phyloP scores from a whole-genome alignment of 2,888 invertebrate species.

The Notodonta ziczac region DNA sequence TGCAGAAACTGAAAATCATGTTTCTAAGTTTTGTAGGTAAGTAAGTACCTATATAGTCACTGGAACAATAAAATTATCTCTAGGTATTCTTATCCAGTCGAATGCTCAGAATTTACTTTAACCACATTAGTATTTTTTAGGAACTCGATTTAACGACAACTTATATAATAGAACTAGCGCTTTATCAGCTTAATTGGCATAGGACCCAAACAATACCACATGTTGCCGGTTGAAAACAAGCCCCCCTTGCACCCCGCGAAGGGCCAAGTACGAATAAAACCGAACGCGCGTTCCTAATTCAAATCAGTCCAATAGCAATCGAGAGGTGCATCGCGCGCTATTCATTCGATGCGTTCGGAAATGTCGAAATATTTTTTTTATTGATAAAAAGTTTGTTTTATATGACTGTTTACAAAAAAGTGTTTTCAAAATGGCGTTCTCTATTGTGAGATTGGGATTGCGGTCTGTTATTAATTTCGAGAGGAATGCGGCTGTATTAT shows the following conservation, averaged over 20 bases:
- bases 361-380: conserved; percentile 25
- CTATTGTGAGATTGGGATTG: conserved; percentile 71
- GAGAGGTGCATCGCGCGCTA: conserved; percentile 34
- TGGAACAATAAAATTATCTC: too few relatives aligned
- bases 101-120: too few relatives aligned
- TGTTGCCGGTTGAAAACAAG: conserved; percentile 51
- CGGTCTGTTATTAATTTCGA: conserved; percentile 65
- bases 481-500: conserved; percentile 62
- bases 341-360: conserved; percentile 24
- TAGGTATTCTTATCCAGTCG: too few relatives aligned
- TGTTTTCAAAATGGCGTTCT: conserved; percentile 72
- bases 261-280: conserved; percentile 60
- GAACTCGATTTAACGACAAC: too few relatives aligned
- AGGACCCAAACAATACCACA: conserved; percentile 39
- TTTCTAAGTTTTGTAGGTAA: too few relatives aligned
- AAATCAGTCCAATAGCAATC: conserved; percentile 54
- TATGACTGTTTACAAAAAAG: conserved; percentile 26
- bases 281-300: conserved; percentile 54
- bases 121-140: too few relatives aligned
- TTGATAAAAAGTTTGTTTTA: conserved; percentile 13
- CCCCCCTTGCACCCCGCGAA: conserved; percentile 38
- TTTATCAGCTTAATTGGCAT: conserved; percentile 23
- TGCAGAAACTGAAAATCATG: too few relatives aligned
- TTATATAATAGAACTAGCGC: conserved; percentile 17
- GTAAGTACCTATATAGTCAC: too few relatives aligned